phyloP scores from a whole-genome alignment of 2,888 invertebrate species.

The Anthophora plumipes region DNA sequence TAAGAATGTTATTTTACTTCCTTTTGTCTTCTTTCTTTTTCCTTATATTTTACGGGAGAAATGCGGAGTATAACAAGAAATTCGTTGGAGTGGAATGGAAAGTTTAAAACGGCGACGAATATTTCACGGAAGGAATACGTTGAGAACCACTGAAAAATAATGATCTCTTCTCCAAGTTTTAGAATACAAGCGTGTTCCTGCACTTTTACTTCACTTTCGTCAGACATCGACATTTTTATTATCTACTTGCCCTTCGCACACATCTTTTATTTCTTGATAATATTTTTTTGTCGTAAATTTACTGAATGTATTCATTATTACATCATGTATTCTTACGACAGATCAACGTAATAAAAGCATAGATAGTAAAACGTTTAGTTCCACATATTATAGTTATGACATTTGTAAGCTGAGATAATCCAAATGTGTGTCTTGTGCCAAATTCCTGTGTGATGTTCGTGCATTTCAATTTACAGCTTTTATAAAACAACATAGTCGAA shows the following conservation, averaged over 20 bases:
- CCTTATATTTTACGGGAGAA: not conserved
- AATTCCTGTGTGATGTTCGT: too few species aligned
- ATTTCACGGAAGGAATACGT: conserved; percentile 2
- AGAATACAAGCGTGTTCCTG: not conserved
- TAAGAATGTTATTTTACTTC: not conserved
- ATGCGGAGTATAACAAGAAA: not conserved
- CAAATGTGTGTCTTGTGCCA: too few species aligned
- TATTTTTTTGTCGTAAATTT: not conserved
- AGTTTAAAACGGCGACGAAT: conserved; percentile 6
- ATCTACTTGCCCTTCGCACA: conserved; percentile 2
- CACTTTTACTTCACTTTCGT: conserved; percentile 9
- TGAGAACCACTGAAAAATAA: conserved; percentile 19
- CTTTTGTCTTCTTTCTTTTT: too few species aligned
- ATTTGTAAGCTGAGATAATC: too few species aligned
- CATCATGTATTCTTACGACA: too few species aligned
- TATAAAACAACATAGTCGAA: too few species aligned
- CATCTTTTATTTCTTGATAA: not conserved
- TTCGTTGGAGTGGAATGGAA: not conserved
- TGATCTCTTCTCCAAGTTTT: conserved; percentile 6
- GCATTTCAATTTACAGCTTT: too few species aligned
- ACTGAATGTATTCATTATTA: not conserved
- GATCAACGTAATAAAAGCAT: too few species aligned
- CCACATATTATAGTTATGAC: too few species aligned
- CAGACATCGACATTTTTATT: conserved; percentile 6
- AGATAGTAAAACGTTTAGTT: too few species aligned